A percentile compares a stretch with the other conserved stretches of the same genome.
phyloP scores from a whole-genome alignment of 92 coral and sea anemone genomes.

The Porites lobata region DNA sequence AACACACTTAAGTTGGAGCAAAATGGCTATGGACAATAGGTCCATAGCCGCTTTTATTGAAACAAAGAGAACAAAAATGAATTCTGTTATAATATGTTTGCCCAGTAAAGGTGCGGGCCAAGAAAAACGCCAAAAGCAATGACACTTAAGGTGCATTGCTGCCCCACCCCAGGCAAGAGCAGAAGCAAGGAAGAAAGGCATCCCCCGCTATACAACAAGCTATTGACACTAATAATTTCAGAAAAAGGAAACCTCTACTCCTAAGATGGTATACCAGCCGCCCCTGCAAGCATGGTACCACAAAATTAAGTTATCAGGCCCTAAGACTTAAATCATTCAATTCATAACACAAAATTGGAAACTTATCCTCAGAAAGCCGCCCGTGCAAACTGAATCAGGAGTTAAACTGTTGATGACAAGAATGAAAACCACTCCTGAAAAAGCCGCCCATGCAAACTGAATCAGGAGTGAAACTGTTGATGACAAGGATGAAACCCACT shows the following conservation, averaged over 20 bases:
- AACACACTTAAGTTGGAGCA: too few species aligned
- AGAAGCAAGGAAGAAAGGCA: not conserved
- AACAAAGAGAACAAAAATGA: not conserved
- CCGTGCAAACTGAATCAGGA: not conserved
- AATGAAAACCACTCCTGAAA: too few species aligned
- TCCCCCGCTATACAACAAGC: not conserved
- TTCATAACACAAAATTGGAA: not conserved
- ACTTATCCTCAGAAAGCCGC: not conserved
- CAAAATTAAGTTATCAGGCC: not conserved
- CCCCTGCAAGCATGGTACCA: too few species aligned
- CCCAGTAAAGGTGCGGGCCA: conserved; percentile 25
- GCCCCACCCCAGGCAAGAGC: too few species aligned
- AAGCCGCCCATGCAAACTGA: too few species aligned
- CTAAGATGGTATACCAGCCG: conserved; percentile 38
- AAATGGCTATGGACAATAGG: too few species aligned
- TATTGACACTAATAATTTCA: not conserved
- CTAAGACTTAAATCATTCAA: not conserved
- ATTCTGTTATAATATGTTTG: not conserved
- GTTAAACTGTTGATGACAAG: too few species aligned
- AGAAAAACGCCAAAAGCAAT: conserved; percentile 43
- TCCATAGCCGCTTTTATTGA: conserved; percentile 17
- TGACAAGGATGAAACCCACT: too few species aligned
- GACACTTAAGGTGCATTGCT: conserved; percentile 30
- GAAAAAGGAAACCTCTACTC: conserved; percentile 6
- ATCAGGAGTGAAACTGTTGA: too few species aligned